Conservation (phyloP, 2,888 invertebrate species). For the Eretmocerus hayati region DNA sequence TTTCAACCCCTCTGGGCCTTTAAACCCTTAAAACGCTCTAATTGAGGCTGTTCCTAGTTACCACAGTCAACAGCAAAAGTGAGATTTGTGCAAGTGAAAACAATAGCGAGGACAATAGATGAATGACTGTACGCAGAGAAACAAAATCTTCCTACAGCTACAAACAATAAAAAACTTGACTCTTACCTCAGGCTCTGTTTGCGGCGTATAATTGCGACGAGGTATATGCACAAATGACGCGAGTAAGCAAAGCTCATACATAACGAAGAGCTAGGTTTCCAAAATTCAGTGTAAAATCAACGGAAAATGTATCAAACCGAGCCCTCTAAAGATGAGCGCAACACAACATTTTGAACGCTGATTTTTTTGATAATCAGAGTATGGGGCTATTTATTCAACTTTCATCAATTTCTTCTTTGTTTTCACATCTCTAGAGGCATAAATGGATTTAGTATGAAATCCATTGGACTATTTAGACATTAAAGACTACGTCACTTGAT, state of each 20-base stretch:
- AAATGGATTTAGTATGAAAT: no score
- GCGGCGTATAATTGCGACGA: neutral
- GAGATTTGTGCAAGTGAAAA: conserved; percentile 16
- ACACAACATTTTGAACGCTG: no score
- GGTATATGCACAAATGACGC: conserved; percentile 22
- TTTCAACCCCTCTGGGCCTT: conserved; percentile 45
- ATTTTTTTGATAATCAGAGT: no score
- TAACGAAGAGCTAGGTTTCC: conserved; percentile 39
- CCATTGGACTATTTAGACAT: no score
- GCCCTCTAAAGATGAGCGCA: no score
- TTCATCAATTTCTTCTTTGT: no score
- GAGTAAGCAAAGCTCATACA: conserved; percentile 25
- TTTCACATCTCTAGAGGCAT: no score
- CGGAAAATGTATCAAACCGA: no score
- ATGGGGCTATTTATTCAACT: no score
- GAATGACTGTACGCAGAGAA: conserved; percentile 35
- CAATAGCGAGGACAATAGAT: conserved; percentile 33
- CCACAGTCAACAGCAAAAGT: conserved; percentile 29
- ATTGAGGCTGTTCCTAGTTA: conserved; percentile 47
- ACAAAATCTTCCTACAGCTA: no score
- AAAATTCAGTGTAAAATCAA: no score
- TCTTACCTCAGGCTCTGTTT: conserved; percentile 6
- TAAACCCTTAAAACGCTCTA: conserved; percentile 45
- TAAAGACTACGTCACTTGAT: no score
- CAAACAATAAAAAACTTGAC: conserved; percentile 20